These are phyloP conservation scores for Dendrolimus pini DNA, from an alignment of 2,888 invertebrate genomes.

Conservation along the genomic window DNA sequence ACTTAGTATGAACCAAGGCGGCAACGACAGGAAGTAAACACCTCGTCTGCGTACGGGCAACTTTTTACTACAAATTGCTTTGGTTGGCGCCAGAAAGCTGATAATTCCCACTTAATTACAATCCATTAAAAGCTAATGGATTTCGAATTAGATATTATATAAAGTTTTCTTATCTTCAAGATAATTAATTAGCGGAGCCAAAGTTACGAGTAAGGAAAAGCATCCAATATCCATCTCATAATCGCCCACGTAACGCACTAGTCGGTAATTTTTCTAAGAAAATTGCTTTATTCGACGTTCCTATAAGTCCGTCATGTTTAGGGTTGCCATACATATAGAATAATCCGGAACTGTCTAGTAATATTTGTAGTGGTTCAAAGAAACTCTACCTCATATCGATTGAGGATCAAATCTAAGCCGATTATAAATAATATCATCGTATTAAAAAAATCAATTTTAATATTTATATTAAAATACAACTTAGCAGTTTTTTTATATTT, in stretches of 20 bases:
- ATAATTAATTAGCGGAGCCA: not conserved
- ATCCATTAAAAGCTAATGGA: not conserved
- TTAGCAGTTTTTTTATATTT: too few relatives aligned
- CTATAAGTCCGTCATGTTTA: conserved; percentile 37
- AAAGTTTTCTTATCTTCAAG: not conserved
- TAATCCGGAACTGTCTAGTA: too few relatives aligned
- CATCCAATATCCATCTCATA: not conserved
- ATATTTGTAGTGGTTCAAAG: too few relatives aligned
- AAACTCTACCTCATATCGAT: too few relatives aligned
- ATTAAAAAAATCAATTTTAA: too few relatives aligned
- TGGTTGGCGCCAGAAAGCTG: not conserved
- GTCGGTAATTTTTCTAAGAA: conserved; percentile 12
- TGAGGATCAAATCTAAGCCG: too few relatives aligned
- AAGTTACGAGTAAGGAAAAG: not conserved
- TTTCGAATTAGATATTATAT: not conserved
- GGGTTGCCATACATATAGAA: too few relatives aligned
- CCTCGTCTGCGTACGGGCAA: not conserved
- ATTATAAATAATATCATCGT: too few relatives aligned
- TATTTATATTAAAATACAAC: too few relatives aligned
- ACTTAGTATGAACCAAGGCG: not conserved
- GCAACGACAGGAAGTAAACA: not conserved
- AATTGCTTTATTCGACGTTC: conserved; percentile 51
- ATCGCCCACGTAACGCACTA: not conserved
- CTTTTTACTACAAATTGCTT: not conserved
- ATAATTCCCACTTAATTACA: not conserved